Conservation (phyloP, 1,140 invertebrate genomes). For the Atta texana region DNA sequence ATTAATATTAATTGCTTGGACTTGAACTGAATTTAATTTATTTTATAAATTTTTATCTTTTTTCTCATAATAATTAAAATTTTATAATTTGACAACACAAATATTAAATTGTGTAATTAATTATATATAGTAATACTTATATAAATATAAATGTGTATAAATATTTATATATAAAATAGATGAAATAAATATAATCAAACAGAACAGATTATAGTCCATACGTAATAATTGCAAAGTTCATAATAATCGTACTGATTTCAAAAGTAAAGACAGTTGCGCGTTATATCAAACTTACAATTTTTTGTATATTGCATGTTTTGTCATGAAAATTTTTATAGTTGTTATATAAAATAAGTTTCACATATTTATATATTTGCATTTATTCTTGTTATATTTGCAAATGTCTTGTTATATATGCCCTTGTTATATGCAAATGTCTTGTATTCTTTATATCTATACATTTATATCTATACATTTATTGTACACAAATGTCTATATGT, state of each 20-base stretch:
- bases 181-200: neutral
- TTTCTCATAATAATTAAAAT: neutral
- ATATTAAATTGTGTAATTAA: slow-evolving; percentile 18
- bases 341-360: neutral
- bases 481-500: neutral
- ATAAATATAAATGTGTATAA: neutral
- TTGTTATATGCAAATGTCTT: neutral
- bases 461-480: too few relatives aligned
- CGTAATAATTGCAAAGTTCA: neutral
- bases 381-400: neutral
- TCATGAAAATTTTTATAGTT: too few relatives aligned
- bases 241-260: neutral
- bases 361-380: neutral
- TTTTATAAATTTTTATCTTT: neutral
- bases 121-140: neutral
- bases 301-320: neutral
- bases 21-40: neutral
- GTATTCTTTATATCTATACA: too few relatives aligned
- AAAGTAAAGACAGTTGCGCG: neutral
- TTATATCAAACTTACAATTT: slow-evolving; percentile 1
- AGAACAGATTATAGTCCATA: neutral
- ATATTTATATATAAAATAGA: neutral
- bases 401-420: too few relatives aligned
- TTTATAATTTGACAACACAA: neutral
- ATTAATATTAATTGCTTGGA: neutral